Conservation (phyloP, 2,797 vertebrate species). For the Orestias chungarensis region DNA sequence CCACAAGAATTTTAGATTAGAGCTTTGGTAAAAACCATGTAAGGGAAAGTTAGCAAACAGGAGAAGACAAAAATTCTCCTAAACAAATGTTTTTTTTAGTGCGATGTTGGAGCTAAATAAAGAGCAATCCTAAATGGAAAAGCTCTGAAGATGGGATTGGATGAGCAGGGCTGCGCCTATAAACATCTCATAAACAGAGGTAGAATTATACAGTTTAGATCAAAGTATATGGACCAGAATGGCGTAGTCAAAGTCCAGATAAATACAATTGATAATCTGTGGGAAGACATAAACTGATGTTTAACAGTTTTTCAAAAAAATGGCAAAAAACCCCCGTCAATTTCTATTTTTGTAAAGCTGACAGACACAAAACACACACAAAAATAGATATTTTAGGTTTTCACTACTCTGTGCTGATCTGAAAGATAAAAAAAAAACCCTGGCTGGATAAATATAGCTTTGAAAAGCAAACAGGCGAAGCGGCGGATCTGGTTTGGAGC, state of each 20-base stretch:
- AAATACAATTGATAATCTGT: background rate
- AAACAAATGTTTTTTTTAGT: too few species aligned
- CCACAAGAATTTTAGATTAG: background rate
- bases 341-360: too few species aligned
- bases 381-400: conserved; percentile 14
- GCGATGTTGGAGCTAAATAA: too few species aligned
- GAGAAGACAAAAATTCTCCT: too few species aligned
- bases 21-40: too few species aligned
- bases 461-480: conserved; percentile 9
- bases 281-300: background rate
- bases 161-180: too few species aligned
- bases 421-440: background rate
- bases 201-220: background rate
- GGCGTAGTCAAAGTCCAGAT: background rate
- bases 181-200: background rate
- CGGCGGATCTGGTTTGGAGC: conserved; percentile 25
- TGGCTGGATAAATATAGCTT: background rate
- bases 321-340: too few species aligned
- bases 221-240: background rate
- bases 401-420: too few species aligned
- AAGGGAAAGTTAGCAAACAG: too few species aligned
- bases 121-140: too few species aligned
- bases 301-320: background rate
- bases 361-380: background rate
- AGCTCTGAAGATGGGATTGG: too few species aligned